Conservation (phyloP, 2,113 vertebrate species). For the Ariopsis seemanni region DNA sequence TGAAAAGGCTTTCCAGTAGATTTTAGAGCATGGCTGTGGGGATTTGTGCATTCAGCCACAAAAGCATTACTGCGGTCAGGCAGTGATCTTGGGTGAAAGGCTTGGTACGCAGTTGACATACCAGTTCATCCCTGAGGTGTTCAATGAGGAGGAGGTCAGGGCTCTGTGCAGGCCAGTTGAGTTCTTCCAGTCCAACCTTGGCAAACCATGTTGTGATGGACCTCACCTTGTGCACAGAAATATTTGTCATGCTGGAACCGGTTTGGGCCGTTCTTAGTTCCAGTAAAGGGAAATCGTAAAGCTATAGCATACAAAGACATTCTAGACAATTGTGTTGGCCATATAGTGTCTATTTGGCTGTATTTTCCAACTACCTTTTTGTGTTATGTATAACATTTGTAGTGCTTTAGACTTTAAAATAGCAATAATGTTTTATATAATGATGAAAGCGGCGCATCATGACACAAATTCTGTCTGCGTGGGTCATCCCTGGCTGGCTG, state of each 20-base stretch:
- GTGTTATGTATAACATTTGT: not conserved
- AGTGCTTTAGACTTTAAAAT: not conserved
- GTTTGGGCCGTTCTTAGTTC: not conserved
- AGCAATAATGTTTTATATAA: not conserved
- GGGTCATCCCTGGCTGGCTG: slow-evolving; percentile 32
- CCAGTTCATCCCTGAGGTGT: not conserved
- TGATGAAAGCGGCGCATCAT: not conserved
- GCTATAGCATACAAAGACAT: not conserved
- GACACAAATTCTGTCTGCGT: not conserved
- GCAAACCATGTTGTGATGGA: not conserved
- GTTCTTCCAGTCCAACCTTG: not conserved
- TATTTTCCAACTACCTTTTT: not conserved
- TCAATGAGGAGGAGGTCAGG: not conserved
- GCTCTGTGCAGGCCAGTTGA: not conserved
- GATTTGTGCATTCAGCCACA: not conserved
- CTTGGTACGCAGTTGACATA: not conserved
- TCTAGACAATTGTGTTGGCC: not conserved
- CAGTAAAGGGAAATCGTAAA: not conserved
- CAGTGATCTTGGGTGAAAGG: not conserved
- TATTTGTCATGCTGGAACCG: not conserved
- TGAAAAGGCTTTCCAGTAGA: not conserved
- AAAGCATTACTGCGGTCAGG: not conserved
- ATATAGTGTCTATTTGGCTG: not conserved
- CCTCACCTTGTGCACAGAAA: not conserved
- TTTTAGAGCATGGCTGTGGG: not conserved